These are phyloP conservation scores for Drosophila prosaltans DNA, from an alignment of 1,140 invertebrate genomes.

Conservation along the genomic window DNA sequence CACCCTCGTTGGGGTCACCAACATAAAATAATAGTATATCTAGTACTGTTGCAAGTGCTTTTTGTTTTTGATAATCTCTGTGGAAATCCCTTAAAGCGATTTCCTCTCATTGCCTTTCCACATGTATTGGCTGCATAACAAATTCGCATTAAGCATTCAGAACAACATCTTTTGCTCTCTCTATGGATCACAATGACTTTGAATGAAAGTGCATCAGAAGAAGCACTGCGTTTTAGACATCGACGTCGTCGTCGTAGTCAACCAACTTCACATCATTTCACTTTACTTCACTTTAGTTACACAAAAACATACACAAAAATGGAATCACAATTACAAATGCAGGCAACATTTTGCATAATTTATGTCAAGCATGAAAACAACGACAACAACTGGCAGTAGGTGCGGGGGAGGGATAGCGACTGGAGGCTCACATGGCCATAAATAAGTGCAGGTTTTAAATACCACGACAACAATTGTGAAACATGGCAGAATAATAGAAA, in stretches of 20 bases:
- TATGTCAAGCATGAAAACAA: conserved; percentile 78
- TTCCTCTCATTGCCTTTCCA: conserved; percentile 4
- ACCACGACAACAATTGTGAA: conserved; percentile 79
- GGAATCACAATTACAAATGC: conserved; percentile 79
- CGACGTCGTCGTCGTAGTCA: conserved; percentile 3
- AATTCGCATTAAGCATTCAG: conserved; percentile 18
- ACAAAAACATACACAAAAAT: conserved; percentile 47
- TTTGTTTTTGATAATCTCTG: conserved; percentile 53
- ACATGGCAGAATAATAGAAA: conserved; percentile 80
- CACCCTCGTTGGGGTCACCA: conserved; percentile 4
- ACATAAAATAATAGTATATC: conserved; percentile 1
- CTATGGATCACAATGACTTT: conserved; percentile 16
- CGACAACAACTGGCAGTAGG: conserved; percentile 32
- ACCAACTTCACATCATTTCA: conserved; percentile 17
- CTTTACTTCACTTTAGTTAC: conserved; percentile 41
- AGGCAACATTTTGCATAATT: conserved; percentile 79
- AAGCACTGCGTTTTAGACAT: conserved; percentile 3
- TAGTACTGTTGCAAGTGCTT: conserved; percentile 24
- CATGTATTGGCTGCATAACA: conserved; percentile 30
- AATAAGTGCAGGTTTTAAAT: conserved; percentile 80
- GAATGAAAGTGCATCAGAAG: conserved; percentile 19
- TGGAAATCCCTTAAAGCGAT: conserved; percentile 44
- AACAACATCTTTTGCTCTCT: conserved; percentile 16
- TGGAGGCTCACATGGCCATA: conserved; percentile 67
- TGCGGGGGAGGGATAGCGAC: not conserved